Percentiles rank a stretch among this genome's conserved stretches.
Conservation (phyloP, 53 echinoderm and acorn worm species). For the Temnopleurus reevesii region DNA sequence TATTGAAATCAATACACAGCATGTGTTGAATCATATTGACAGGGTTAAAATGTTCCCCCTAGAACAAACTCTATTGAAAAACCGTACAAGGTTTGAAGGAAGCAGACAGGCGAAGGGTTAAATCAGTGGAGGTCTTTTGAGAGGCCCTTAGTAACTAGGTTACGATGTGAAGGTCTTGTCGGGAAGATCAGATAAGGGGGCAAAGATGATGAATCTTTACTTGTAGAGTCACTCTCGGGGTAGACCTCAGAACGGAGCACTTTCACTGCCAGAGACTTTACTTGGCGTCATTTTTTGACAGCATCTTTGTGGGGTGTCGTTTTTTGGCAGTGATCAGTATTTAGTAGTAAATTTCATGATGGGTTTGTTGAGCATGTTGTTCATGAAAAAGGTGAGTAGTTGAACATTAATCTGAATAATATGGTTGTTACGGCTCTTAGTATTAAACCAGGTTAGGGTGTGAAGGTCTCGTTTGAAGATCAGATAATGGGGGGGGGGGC, state of each 20-base stretch:
- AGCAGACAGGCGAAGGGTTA: neutral
- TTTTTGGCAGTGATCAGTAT: neutral
- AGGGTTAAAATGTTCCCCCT: too few relatives aligned
- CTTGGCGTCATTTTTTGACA: too few relatives aligned
- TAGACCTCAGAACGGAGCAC: neutral
- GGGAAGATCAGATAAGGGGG: constrained; percentile 26
- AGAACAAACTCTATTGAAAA: neutral
- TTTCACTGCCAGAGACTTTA: neutral
- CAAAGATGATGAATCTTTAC: neutral
- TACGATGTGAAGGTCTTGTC: constrained; percentile 10
- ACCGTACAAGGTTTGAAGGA: neutral
- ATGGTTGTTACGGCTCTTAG: too few relatives aligned
- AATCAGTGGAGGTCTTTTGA: neutral
- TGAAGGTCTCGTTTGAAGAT: constrained; percentile 7
- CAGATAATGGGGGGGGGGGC: constrained; percentile 9
- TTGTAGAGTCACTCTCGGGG: neutral
- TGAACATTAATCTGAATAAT: too few relatives aligned
- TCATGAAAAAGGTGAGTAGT: constrained; percentile 11
- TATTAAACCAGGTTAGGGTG: too few relatives aligned
- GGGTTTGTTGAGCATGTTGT: constrained; percentile 29
- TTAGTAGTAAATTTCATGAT: neutral
- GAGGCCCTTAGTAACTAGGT: neutral
- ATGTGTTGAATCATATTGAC: too few relatives aligned
- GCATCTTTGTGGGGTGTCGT: neutral
- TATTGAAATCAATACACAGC: too few relatives aligned